These are phyloP conservation scores for Bothrops jararaca DNA, from an alignment of 2,113 vertebrate genomes.

Conservation along the genomic window DNA sequence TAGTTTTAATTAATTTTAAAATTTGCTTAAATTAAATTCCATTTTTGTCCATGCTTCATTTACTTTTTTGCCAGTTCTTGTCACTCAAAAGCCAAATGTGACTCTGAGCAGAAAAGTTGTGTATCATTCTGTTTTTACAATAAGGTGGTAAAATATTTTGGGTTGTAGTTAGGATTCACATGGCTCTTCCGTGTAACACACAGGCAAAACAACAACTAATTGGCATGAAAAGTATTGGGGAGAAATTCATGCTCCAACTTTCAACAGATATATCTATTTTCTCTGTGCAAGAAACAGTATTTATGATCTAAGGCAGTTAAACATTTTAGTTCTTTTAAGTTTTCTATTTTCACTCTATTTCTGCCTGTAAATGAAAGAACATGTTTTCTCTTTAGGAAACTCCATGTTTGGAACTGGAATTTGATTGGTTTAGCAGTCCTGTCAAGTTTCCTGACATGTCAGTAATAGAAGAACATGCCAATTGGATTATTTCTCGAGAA, in stretches of 20 bases:
- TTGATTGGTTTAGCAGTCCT: constrained; percentile 93
- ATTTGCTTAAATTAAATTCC: neutral
- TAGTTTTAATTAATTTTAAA: neutral
- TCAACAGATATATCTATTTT: neutral
- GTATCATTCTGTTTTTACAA: neutral
- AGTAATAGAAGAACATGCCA: constrained; percentile 92
- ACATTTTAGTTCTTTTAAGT: neutral
- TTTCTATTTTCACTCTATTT: neutral
- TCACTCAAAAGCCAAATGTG: no score
- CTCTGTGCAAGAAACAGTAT: neutral
- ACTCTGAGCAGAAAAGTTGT: no score
- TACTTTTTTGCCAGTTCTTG: neutral
- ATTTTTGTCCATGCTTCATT: neutral
- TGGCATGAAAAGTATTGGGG: neutral
- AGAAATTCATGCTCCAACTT: neutral
- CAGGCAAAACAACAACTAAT: neutral
- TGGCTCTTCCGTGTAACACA: neutral
- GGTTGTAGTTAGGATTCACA: neutral
- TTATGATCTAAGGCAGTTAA: neutral
- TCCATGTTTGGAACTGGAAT: constrained; percentile 95
- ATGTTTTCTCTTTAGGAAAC: constrained; percentile 82
- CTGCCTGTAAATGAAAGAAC: neutral
- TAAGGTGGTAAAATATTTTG: neutral
- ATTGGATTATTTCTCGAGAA: constrained; percentile 92
- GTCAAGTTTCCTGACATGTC: constrained; percentile 96